These are phyloP conservation scores for Brachypteracias leptosomus DNA, from an alignment of 2,113 vertebrate species.

Conservation along the genomic window DNA sequence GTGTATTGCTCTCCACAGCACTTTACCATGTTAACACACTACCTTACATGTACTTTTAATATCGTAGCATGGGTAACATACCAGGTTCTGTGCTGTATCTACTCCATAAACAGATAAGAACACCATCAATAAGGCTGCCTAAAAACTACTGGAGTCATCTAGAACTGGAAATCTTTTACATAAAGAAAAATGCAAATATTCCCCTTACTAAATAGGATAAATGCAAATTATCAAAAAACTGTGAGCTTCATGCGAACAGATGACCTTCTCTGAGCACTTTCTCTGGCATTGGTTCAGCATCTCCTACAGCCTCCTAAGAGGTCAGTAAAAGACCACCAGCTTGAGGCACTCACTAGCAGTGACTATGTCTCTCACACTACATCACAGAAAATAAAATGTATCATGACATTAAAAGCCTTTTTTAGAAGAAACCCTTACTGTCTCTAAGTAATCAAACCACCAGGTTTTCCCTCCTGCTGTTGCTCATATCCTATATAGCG, in stretches of 20 bases:
- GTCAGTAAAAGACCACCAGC: not conserved
- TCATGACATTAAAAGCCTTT: not conserved
- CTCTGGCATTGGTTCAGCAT: not conserved
- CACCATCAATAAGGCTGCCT: not conserved
- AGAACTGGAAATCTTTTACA: not conserved
- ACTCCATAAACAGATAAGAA: not conserved
- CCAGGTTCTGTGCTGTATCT: not conserved
- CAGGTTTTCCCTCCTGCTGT: not conserved
- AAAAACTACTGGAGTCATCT: not conserved
- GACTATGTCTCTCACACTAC: not conserved
- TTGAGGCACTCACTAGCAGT: not conserved
- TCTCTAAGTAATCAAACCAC: constrained; percentile 33
- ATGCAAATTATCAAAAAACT: not conserved
- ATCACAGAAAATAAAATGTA: not conserved
- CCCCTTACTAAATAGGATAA: not conserved
- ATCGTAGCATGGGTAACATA: fast-evolving
- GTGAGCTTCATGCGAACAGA: not conserved
- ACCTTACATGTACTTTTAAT: not conserved
- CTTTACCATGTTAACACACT: not conserved
- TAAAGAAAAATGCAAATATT: not conserved
- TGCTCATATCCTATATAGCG: not conserved
- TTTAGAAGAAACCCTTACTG: not conserved
- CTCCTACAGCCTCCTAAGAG: not conserved
- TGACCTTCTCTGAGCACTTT: not conserved
- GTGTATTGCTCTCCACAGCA: not conserved